Conservation (phyloP, 2,113 vertebrate genomes). For the Campylomormyrus tamandua region DNA sequence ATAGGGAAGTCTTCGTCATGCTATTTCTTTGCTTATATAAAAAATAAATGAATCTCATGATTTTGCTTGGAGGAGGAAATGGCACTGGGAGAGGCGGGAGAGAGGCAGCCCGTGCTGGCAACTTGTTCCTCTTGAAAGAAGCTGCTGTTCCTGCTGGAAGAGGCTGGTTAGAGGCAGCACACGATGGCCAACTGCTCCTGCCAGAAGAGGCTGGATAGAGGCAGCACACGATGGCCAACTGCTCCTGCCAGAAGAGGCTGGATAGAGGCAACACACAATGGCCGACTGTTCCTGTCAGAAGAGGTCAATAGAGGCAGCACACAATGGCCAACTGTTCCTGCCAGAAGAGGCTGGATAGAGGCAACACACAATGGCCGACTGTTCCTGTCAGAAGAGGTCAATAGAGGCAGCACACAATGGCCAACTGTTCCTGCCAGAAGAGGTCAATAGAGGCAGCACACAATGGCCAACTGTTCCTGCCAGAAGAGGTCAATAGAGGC, state of each 20-base stretch:
- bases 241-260: neutral
- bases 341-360: neutral
- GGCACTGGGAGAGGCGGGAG: neutral
- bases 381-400: neutral
- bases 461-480: neutral
- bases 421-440: neutral
- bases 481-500: neutral
- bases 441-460: neutral
- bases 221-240: neutral
- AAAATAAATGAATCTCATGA: neutral
- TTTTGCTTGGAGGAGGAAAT: neutral
- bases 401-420: neutral
- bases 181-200: neutral
- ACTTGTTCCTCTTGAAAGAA: neutral
- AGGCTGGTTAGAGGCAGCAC: neutral
- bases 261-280: neutral
- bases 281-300: neutral
- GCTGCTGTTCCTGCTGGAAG: neutral
- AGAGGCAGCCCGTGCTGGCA: neutral
- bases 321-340: neutral
- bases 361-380: neutral
- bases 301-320: neutral
- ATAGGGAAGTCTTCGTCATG: neutral
- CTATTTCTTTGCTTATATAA: neutral
- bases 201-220: neutral